Conservation (phyloP, 1,140 invertebrate genomes). For the Chionoecetes opilio region DNA sequence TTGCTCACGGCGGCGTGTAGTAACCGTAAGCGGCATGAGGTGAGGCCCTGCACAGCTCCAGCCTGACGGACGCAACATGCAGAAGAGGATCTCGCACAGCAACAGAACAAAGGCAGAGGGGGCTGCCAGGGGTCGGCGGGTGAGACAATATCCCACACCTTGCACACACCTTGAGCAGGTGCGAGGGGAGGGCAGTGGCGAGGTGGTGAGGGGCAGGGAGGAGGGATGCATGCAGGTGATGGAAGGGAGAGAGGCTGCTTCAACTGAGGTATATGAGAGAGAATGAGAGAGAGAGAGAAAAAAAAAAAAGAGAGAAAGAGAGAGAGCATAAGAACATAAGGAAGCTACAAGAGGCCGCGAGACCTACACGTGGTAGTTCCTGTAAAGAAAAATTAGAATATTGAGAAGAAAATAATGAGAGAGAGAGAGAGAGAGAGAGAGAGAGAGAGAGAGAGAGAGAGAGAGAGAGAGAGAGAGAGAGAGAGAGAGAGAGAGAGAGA, state of each 20-base stretch:
- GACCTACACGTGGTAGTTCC: too few relatives aligned
- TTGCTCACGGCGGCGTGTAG: not conserved
- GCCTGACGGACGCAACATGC: slow-evolving; percentile 50
- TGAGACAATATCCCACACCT: slow-evolving; percentile 68
- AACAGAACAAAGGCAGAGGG: slow-evolving; percentile 54
- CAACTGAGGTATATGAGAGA: not conserved
- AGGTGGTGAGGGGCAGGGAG: not conserved
- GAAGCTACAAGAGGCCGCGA: too few relatives aligned
- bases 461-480: too few relatives aligned
- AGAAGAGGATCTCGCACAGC: slow-evolving; percentile 24
- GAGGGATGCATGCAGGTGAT: not conserved
- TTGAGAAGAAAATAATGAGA: too few relatives aligned
- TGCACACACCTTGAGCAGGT: slow-evolving; percentile 71
- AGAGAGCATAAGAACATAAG: too few relatives aligned
- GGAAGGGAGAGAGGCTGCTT: not conserved
- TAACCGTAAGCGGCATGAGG: not conserved
- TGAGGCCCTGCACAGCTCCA: not conserved
- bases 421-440: too few relatives aligned
- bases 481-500: too few relatives aligned
- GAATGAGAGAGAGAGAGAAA: not conserved
- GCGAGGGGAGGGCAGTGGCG: not conserved
- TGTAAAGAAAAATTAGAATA: too few relatives aligned
- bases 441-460: too few relatives aligned
- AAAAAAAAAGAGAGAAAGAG: not conserved
- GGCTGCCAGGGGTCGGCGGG: slow-evolving; percentile 52